Percentiles rank a stretch among this genome's conserved stretches.
Evolutionary conservation across 1,140 invertebrate genomes (phyloP).

Genomic region (Hermatobates lingyangjiaoensis): DNA sequence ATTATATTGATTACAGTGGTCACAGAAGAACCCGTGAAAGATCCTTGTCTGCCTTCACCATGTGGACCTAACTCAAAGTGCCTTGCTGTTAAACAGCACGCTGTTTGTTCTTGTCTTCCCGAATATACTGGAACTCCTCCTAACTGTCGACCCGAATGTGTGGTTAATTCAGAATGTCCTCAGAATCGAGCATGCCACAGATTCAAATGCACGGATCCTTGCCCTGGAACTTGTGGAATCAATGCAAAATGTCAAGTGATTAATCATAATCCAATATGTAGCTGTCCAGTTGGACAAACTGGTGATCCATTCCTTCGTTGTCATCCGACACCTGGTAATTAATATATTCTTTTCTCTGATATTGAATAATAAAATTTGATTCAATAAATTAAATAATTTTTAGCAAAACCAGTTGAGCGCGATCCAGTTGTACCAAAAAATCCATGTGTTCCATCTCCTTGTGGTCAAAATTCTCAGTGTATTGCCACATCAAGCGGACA

Average conservation of each 20-base stretch:
- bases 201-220: conserved; percentile 35
- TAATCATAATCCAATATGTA: conserved; percentile 36
- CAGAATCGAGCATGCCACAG: conserved; percentile 38
- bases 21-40: conserved; percentile 19
- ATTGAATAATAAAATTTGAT: not conserved
- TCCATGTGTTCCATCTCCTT: conserved; percentile 38
- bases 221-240: conserved; percentile 27
- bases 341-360: not conserved
- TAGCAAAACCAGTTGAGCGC: not conserved
- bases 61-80: conserved; percentile 41
- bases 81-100: conserved; percentile 31
- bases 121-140: conserved; percentile 35
- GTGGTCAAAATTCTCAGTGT: conserved; percentile 52
- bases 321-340: conserved; percentile 26
- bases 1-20: not conserved
- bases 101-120: conserved; percentile 36
- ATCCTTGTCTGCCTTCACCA: conserved; percentile 39
- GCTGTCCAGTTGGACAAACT: conserved; percentile 27
- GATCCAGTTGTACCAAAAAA: conserved; percentile 8
- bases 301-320: conserved; percentile 37
- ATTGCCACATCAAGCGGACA: conserved; percentile 25
- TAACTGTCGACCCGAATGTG: conserved; percentile 42
- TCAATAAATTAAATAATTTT: not conserved
- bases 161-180: conserved; percentile 39
- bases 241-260: conserved; percentile 31